These are phyloP conservation scores for Amphiprion clarkii DNA, from an alignment of 2,797 vertebrate genomes.

Conservation along the genomic window DNA sequence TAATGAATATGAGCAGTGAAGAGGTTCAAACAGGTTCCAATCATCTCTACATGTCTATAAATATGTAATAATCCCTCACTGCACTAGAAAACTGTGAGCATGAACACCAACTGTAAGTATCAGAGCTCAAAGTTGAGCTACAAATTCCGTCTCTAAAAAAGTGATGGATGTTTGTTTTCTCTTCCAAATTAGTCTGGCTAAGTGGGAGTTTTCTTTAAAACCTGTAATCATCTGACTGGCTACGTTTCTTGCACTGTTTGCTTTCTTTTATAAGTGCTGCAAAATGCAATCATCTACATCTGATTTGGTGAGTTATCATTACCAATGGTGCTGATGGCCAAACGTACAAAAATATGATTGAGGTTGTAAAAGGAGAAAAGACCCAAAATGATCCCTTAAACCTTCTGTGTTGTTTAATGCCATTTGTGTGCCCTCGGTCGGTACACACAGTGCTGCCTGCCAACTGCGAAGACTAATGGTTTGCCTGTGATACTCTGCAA, in stretches of 20 bases:
- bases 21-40: not conserved
- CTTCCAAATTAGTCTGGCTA: too few species aligned
- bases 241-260: not conserved
- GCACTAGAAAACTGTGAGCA: not conserved
- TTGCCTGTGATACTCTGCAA: conserved; percentile 45
- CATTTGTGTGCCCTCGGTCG: conserved; percentile 12
- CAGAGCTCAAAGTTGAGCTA: not conserved
- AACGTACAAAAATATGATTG: not conserved
- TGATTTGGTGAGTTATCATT: not conserved
- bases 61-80: not conserved
- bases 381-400: not conserved
- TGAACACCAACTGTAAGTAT: not conserved
- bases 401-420: conserved; percentile 11
- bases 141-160: not conserved
- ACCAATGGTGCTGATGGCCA: not conserved
- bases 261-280: not conserved
- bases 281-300: not conserved
- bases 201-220: too few species aligned
- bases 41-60: not conserved
- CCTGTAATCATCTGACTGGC: not conserved
- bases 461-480: conserved; percentile 52
- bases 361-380: not conserved
- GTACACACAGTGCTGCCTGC: conserved; percentile 12
- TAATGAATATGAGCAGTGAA: not conserved
- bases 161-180: not conserved